Percentiles rank a stretch among this genome's conserved stretches.
phyloP scores from a whole-genome alignment of 1,140 invertebrate genomes.

The Antheraea pernyi region DNA sequence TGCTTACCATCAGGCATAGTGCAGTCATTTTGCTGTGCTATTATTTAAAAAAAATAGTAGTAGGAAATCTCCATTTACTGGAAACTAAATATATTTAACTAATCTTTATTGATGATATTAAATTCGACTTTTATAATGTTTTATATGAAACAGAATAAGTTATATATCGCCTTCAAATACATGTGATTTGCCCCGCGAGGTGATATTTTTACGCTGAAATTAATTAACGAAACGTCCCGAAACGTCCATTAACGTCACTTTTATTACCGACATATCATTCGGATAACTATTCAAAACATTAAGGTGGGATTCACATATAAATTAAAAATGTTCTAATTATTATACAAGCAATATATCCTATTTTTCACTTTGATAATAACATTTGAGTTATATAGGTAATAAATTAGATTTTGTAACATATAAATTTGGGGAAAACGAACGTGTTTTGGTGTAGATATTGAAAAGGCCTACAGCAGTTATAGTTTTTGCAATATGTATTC shows the following conservation, averaged over 20 bases:
- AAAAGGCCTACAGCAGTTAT: no score
- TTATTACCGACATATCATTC: conserved; percentile 60
- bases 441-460: no score
- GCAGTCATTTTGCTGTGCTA: no score
- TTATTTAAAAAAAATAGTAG: no score
- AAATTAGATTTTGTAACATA: neutral
- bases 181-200: conserved; percentile 5
- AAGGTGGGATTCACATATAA: neutral
- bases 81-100: no score
- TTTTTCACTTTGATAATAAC: neutral
- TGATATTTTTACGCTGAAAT: conserved; percentile 42
- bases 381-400: neutral
- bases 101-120: no score
- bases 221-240: conserved; percentile 47
- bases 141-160: neutral
- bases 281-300: conserved; percentile 32
- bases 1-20: no score
- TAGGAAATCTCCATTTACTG: no score
- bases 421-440: no score
- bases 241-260: conserved; percentile 54
- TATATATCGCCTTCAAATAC: neutral
- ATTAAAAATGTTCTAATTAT: neutral
- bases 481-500: neutral
- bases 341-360: neutral
- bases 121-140: no score